phyloP scores from a whole-genome alignment of 2,888 invertebrate genomes.

The Ophion ventricosus region DNA sequence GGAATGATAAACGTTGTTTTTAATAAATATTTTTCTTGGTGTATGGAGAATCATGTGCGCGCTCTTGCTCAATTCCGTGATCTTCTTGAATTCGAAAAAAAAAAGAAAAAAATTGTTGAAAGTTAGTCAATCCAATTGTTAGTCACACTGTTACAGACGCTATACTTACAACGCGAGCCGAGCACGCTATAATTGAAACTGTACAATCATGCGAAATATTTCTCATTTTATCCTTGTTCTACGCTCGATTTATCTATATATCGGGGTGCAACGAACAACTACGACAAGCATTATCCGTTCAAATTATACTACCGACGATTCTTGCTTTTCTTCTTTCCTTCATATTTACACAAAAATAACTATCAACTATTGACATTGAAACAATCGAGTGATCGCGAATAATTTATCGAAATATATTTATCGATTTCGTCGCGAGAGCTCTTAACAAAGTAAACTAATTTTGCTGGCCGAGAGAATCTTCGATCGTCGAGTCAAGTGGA shows the following conservation, averaged over 20 bases:
- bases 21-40: conserved; percentile 8
- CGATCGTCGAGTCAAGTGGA: conserved; percentile 51
- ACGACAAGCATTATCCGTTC: conserved; percentile 43
- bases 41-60: conserved; percentile 16
- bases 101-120: conserved; percentile 63
- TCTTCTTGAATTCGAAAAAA: conserved; percentile 2
- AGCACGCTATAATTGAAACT: conserved; percentile 73
- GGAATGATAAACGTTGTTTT: neutral
- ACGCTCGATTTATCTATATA: conserved; percentile 13
- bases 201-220: conserved; percentile 74
- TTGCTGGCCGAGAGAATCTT: conserved; percentile 44
- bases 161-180: conserved; percentile 81
- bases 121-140: conserved; percentile 75
- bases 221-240: conserved; percentile 14
- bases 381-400: conserved; percentile 28
- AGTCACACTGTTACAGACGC: conserved; percentile 77
- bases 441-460: conserved; percentile 18
- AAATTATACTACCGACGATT: conserved; percentile 19
- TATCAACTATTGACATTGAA: neutral
- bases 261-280: conserved; percentile 54
- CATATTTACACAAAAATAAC: conserved; percentile 42
- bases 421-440: conserved; percentile 19
- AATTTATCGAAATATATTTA: conserved; percentile 28
- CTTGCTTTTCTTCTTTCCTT: conserved; percentile 19
- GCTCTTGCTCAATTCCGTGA: neutral